These are phyloP conservation scores for Xiphophorus hellerii DNA, from an alignment of 2,113 vertebrate genomes.

Conservation along the genomic window DNA sequence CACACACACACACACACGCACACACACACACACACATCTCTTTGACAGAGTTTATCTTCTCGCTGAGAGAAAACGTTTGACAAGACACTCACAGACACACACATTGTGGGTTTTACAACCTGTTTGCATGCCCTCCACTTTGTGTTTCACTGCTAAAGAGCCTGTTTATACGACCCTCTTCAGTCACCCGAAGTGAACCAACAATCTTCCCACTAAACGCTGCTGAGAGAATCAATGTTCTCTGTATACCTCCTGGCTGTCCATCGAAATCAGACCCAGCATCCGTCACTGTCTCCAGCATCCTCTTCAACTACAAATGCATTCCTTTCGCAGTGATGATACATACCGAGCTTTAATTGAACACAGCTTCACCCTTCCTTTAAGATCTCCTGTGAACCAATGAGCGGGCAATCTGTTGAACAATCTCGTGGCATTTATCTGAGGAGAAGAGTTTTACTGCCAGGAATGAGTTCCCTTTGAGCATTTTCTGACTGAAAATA, in stretches of 20 bases:
- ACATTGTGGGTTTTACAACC: conserved; percentile 39
- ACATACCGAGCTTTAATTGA: conserved; percentile 3
- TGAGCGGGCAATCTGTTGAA: conserved; percentile 23
- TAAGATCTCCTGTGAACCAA: not conserved
- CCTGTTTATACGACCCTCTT: conserved; percentile 72
- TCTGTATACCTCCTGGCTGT: conserved; percentile 14
- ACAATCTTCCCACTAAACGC: conserved; percentile 42
- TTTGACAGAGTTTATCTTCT: conserved; percentile 70
- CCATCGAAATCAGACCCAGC: conserved; percentile 10
- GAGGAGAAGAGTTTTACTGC: conserved; percentile 38
- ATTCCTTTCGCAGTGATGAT: conserved; percentile 21
- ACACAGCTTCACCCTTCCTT: not conserved
- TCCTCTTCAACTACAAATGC: conserved; percentile 22
- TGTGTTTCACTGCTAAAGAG: conserved; percentile 66
- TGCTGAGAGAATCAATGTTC: conserved; percentile 49
- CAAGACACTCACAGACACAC: conserved; percentile 42
- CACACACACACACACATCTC: conserved; percentile 62
- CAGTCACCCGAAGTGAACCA: conserved; percentile 65
- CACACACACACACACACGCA: conserved; percentile 61
- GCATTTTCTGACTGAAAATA: not conserved
- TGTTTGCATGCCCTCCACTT: conserved; percentile 66
- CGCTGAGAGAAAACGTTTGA: conserved; percentile 53
- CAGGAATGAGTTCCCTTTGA: conserved; percentile 30
- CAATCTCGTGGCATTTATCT: conserved; percentile 38
- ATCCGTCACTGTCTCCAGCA: conserved; percentile 37